Conservation (phyloP, 1,140 invertebrate genomes). For the Ylistrum balloti region DNA sequence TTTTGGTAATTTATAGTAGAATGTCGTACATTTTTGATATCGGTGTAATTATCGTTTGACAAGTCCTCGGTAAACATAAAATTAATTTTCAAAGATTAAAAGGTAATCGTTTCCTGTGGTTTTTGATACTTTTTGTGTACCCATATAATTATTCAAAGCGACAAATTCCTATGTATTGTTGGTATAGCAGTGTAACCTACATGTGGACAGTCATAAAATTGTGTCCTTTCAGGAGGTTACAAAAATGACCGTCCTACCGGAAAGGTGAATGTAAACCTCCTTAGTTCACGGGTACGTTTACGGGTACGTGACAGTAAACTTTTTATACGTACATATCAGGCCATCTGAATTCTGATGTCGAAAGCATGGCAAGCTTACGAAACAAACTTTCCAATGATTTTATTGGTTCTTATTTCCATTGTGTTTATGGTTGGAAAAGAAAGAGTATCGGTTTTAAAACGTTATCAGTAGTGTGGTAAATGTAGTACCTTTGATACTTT, state of each 20-base stretch:
- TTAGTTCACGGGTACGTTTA: not conserved
- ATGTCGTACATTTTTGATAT: not conserved
- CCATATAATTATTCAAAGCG: not conserved
- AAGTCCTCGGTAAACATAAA: not conserved
- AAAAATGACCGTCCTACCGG: not conserved
- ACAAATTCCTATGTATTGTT: not conserved
- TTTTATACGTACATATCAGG: not conserved
- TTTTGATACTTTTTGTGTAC: not conserved
- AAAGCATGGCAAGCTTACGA: not conserved
- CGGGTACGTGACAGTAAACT: not conserved
- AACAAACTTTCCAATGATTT: no score
- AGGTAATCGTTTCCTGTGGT: slow-evolving; percentile 14
- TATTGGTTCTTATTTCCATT: no score
- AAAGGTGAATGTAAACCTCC: not conserved
- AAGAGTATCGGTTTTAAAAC: no score
- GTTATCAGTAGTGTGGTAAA: no score
- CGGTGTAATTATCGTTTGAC: not conserved
- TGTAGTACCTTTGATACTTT: no score
- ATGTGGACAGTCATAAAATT: not conserved
- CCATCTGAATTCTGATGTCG: not conserved
- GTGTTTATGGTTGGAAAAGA: no score
- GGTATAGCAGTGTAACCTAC: not conserved
- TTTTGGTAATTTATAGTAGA: not conserved
- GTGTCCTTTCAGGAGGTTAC: not conserved
- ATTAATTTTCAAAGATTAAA: not conserved